Percentiles rank a stretch among this genome's conserved stretches.
phyloP scores from a whole-genome alignment of 2,797 vertebrate genomes.

The Cottoperca gobio region DNA sequence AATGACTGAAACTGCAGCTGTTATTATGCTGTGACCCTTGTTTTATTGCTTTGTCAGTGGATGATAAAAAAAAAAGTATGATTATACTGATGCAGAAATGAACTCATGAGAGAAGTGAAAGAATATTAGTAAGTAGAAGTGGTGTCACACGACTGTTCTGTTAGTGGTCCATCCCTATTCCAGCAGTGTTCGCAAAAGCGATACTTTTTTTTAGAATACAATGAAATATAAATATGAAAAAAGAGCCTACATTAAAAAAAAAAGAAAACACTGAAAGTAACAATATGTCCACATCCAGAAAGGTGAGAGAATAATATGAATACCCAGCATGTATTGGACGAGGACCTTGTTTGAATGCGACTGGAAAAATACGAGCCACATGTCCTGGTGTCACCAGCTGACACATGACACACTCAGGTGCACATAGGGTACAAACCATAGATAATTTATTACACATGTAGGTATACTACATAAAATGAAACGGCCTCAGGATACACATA shows the following conservation, averaged over 20 bases:
- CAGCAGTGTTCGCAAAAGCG: too few species aligned
- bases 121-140: neutral
- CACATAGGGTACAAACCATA: slow-evolving; percentile 4
- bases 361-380: slow-evolving; percentile 35
- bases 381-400: slow-evolving; percentile 52
- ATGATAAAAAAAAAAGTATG: neutral
- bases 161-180: neutral
- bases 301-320: slow-evolving; percentile 17
- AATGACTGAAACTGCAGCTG: too few species aligned
- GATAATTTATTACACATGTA: neutral
- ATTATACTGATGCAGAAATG: neutral
- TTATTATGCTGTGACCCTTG: too few species aligned
- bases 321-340: slow-evolving; percentile 32
- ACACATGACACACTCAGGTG: slow-evolving; percentile 12
- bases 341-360: slow-evolving; percentile 23
- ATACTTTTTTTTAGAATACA: neutral
- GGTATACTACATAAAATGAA: neutral
- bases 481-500: neutral
- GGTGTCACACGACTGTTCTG: neutral
- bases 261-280: neutral
- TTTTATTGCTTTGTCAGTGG: neutral
- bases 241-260: neutral
- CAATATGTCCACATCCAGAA: neutral
- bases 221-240: neutral
- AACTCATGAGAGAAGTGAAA: neutral